Percentiles rank a stretch among this genome's conserved stretches.
Evolutionary conservation across 1,140 invertebrate species (phyloP).

Genomic region (Phocides pigmalion): DNA sequence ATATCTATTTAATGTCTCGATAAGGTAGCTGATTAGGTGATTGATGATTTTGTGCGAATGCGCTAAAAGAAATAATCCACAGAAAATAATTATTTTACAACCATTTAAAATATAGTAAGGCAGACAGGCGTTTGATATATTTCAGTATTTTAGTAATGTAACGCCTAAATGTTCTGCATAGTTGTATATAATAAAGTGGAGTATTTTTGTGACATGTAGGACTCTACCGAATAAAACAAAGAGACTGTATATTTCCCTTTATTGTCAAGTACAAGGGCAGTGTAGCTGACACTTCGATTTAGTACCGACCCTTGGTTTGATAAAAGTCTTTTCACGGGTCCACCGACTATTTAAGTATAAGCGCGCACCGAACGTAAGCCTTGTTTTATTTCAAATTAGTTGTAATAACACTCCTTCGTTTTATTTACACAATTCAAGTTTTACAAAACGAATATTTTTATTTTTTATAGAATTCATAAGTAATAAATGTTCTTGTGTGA

Average conservation of each 20-base stretch:
- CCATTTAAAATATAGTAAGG: no score
- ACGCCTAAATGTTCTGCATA: neutral
- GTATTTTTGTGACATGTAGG: constrained; percentile 22
- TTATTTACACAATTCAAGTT: neutral
- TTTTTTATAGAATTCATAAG: no score
- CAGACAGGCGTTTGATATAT: no score
- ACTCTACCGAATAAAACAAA: constrained; percentile 49
- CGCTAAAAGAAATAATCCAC: neutral
- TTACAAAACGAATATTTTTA: no score
- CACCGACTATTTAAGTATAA: constrained; percentile 47
- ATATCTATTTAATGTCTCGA: constrained; percentile 7
- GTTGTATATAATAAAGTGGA: constrained; percentile 8
- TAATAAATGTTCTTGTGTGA: no score
- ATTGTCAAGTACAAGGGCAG: constrained; percentile 68
- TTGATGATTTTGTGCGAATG: neutral
- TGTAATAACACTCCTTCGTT: neutral
- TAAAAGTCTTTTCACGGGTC: constrained; percentile 60
- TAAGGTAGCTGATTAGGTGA: neutral
- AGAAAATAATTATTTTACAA: neutral
- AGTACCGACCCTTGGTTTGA: constrained; percentile 72
- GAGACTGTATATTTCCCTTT: constrained; percentile 63
- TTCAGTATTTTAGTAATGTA: neutral
- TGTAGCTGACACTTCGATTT: constrained; percentile 75
- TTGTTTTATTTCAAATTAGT: neutral
- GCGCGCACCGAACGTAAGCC: neutral